These are phyloP conservation scores for Chloroclystis v-ata DNA, from an alignment of 2,888 invertebrate species.

Conservation along the genomic window DNA sequence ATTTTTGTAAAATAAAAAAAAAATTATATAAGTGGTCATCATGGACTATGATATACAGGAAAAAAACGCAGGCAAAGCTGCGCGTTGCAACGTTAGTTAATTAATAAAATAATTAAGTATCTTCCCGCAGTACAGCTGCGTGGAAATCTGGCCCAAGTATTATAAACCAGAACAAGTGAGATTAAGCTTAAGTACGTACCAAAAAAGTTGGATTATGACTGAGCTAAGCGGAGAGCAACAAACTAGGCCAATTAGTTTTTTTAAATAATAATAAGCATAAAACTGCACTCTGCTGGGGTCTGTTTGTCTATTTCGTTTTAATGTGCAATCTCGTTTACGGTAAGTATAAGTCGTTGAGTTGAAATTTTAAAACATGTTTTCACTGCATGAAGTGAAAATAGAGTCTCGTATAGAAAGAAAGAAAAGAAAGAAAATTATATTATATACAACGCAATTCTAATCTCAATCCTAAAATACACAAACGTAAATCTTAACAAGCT, in stretches of 20 bases:
- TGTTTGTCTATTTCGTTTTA: neutral
- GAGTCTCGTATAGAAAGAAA: too few species aligned
- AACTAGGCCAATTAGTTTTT: constrained; percentile 5
- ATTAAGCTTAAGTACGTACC: neutral
- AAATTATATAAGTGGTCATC: too few species aligned
- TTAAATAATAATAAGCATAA: constrained; percentile 7
- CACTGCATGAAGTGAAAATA: too few species aligned
- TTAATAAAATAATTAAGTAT: neutral
- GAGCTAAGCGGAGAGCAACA: neutral
- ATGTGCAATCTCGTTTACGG: neutral
- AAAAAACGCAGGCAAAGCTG: too few species aligned
- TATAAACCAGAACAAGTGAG: neutral
- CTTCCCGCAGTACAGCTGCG: too few species aligned
- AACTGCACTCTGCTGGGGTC: constrained; percentile 3
- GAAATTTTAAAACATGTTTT: too few species aligned
- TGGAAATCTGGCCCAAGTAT: constrained; percentile 1
- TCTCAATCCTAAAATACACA: neutral
- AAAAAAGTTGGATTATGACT: neutral
- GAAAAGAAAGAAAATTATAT: too few species aligned
- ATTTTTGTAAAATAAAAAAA: too few species aligned
- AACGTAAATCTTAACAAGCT: neutral
- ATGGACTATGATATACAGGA: too few species aligned
- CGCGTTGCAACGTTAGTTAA: neutral
- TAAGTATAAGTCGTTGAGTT: too few species aligned
- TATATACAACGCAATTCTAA: neutral